Evolutionary conservation across 1,140 invertebrate genomes (phyloP), one percentile per base, ranked within the genome.

Genomic region (Conus betulinus): DNA sequence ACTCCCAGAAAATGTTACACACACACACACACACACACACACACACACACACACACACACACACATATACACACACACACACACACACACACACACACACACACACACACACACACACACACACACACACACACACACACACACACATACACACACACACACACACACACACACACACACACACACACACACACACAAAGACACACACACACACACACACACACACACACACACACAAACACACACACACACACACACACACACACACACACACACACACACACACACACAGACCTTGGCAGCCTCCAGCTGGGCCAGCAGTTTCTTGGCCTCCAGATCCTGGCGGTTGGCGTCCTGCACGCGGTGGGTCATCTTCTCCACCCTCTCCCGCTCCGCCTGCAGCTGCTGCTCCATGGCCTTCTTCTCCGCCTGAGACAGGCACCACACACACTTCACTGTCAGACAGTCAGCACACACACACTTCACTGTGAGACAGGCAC

Each of bases 231-330:
- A 10, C 51, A 84, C 53, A 67, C 60, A 55, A 11, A 55, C 51
- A 10, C 83, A 55, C 25, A 84, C 13, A 27, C 53, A 60, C 83
- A 84, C 10, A 27, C 60, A 57, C 83, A 57, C 53, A 57, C 13
- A 27, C 60, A 15, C 39, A 15, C 83, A 84, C 39, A 55, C 53
- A 55, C 52, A 57, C n/a, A n/a, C 83, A 84, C 53, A 67, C 25
- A 84, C 51, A 1, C 15, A 5, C 25, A n/a, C 53, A 52, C 88
- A 84, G 60, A 94, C 94, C 92, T 93, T 93, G 39, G 91, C 87
- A 84, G 91, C 90, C 82, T 94, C 93, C 15, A 94, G 88, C 88
- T 94, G 93, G 25, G 89, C 84, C 23, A 90, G 60, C n/a, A 94
- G 88, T 85, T 92, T 93, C 67, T 91, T 90, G 74, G 92, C 89